These are phyloP conservation scores for Thaleichthys pacificus DNA, from an alignment of 2,797 vertebrate species.

Conservation along the genomic window DNA sequence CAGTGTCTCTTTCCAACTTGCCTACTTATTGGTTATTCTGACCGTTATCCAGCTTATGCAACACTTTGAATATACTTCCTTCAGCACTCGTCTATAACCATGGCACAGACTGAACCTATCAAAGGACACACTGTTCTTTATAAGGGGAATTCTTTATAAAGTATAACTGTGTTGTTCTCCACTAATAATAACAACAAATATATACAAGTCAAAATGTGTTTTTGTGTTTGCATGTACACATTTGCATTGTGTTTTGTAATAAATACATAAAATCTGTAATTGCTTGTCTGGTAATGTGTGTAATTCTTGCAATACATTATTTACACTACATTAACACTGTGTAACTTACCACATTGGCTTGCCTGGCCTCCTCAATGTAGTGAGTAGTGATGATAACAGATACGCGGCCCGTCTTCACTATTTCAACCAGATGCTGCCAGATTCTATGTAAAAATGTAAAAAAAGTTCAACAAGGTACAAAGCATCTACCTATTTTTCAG, in stretches of 20 bases:
- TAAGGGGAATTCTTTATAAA: slow-evolving; percentile 5
- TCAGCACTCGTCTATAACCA: slow-evolving; percentile 8
- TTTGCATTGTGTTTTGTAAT: not conserved
- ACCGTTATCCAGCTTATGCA: slow-evolving; percentile 39
- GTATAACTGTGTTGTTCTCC: not conserved
- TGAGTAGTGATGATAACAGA: slow-evolving; percentile 83
- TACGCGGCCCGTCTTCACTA: slow-evolving; percentile 77
- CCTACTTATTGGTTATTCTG: not conserved
- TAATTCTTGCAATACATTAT: too few species aligned
- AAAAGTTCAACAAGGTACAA: too few species aligned
- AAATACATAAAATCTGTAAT: too few species aligned
- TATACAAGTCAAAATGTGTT: not conserved
- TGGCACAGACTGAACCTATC: slow-evolving; percentile 21
- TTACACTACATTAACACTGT: not conserved
- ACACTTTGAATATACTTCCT: slow-evolving; percentile 22
- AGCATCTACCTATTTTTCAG: too few species aligned
- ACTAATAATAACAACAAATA: too few species aligned
- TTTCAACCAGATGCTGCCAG: slow-evolving; percentile 83
- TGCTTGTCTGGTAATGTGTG: not conserved
- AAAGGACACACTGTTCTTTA: slow-evolving; percentile 43
- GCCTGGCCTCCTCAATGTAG: slow-evolving; percentile 82
- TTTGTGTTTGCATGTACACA: not conserved
- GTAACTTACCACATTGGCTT: slow-evolving; percentile 77
- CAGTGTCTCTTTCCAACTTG: not conserved
- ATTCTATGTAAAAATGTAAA: slow-evolving; percentile 61